phyloP scores from a whole-genome alignment of 2,888 invertebrate species.

The Limnephilus auricula region DNA sequence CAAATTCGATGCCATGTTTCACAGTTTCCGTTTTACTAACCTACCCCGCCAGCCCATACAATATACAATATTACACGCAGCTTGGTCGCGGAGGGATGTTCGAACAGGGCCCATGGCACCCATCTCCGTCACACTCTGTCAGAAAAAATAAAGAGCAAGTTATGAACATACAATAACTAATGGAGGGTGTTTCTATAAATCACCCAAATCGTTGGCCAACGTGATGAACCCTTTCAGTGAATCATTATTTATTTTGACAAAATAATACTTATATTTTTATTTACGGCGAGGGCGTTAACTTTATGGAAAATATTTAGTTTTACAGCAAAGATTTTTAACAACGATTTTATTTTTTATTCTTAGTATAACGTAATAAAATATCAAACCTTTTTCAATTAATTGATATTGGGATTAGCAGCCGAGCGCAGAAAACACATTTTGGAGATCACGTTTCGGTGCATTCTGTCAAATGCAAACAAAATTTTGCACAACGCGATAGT shows the following conservation, averaged over 20 bases:
- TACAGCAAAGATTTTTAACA: neutral
- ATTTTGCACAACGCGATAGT: neutral
- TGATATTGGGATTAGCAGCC: neutral
- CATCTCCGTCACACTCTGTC: neutral
- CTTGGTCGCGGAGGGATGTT: conserved; percentile 11
- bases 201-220: neutral
- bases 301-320: neutral
- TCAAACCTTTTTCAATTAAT: neutral
- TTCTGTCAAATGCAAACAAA: neutral
- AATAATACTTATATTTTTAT: neutral
- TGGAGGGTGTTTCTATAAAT: conserved; percentile 1
- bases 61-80: conserved; percentile 18
- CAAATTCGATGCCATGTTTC: conserved; percentile 51
- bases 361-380: neutral
- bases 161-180: neutral
- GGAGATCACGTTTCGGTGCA: neutral
- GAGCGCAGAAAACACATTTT: neutral
- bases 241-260: conserved; percentile 1
- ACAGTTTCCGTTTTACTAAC: conserved; percentile 29
- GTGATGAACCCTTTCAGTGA: neutral
- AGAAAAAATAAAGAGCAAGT: neutral
- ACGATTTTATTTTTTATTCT: neutral
- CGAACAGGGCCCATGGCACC: neutral
- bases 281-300: neutral
- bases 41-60: conserved; percentile 5